phyloP scores from a whole-genome alignment of 2,888 invertebrate genomes.

The Sussaba pulchella region DNA sequence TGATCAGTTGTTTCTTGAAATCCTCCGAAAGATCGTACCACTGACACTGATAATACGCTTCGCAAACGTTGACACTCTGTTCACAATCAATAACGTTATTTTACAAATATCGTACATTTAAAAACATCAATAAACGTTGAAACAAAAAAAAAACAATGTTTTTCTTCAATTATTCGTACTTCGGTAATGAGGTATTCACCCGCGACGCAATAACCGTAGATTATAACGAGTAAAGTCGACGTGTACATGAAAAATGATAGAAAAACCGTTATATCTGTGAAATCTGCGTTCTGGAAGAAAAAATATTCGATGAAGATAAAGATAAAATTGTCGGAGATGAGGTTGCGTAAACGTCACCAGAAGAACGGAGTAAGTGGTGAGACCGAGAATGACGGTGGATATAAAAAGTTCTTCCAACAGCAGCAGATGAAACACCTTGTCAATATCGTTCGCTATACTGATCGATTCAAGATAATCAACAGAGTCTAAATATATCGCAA shows the following conservation, averaged over 20 bases:
- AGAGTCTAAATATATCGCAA: neutral
- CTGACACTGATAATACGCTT: conserved; percentile 48
- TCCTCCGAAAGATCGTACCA: conserved; percentile 45
- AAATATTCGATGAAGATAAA: no score
- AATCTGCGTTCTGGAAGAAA: conserved; percentile 54
- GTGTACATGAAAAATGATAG: conserved; percentile 49
- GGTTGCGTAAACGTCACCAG: no score
- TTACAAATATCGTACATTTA: no score
- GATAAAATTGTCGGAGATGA: no score
- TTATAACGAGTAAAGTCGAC: conserved; percentile 34
- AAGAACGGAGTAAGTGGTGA: conserved; percentile 54
- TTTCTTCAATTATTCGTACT: conserved; percentile 40
- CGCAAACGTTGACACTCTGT: conserved; percentile 38
- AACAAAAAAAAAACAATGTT: no score
- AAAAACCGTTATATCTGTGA: conserved; percentile 45
- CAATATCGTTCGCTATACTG: conserved; percentile 50
- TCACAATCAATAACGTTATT: neutral
- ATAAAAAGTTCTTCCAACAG: conserved; percentile 59
- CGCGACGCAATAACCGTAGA: conserved; percentile 64
- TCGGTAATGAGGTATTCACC: conserved; percentile 63
- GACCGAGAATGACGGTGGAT: conserved; percentile 50
- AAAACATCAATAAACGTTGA: no score
- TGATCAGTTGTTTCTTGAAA: conserved; percentile 59
- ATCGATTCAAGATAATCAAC: neutral
- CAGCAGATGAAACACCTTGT: conserved; percentile 46